Percentiles rank a stretch among this genome's conserved stretches.
Conservation (phyloP, 2,113 vertebrate species). For the Notarius lentiginosus region DNA sequence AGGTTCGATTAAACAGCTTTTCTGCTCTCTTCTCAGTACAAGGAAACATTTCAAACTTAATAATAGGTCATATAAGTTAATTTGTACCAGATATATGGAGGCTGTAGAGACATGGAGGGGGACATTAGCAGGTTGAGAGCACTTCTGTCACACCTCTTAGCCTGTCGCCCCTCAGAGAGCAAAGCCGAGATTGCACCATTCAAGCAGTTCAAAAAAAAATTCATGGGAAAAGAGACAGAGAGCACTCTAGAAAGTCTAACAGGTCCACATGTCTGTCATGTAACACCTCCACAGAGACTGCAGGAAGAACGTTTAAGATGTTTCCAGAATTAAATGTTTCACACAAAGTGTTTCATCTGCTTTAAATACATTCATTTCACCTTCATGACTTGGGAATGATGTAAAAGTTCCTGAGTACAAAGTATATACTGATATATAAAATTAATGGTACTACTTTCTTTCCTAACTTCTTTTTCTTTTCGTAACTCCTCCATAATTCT, state of each 20-base stretch:
- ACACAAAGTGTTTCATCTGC: neutral
- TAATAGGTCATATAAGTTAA: neutral
- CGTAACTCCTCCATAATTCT: neutral
- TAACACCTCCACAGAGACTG: neutral
- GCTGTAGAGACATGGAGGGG: slow-evolving; percentile 11
- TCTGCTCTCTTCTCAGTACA: neutral
- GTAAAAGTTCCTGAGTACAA: neutral
- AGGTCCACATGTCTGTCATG: slow-evolving; percentile 22
- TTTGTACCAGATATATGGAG: neutral
- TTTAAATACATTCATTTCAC: neutral
- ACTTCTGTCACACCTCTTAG: slow-evolving; percentile 41
- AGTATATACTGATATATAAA: neutral
- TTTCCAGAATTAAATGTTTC: neutral
- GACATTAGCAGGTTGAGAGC: slow-evolving; percentile 43
- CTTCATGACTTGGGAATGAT: neutral
- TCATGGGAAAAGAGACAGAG: slow-evolving; percentile 19
- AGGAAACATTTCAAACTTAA: neutral
- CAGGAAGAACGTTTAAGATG: neutral
- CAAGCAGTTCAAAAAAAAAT: slow-evolving; percentile 25
- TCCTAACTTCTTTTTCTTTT: neutral
- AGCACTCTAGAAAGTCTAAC: slow-evolving; percentile 19
- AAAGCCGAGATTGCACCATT: slow-evolving; percentile 39
- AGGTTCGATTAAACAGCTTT: neutral
- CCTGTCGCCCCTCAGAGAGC: slow-evolving; percentile 36
- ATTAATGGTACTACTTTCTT: no score